Base-by-base conservation (phyloP, 2,797 vertebrate species). In the Carapus acus region DNA sequence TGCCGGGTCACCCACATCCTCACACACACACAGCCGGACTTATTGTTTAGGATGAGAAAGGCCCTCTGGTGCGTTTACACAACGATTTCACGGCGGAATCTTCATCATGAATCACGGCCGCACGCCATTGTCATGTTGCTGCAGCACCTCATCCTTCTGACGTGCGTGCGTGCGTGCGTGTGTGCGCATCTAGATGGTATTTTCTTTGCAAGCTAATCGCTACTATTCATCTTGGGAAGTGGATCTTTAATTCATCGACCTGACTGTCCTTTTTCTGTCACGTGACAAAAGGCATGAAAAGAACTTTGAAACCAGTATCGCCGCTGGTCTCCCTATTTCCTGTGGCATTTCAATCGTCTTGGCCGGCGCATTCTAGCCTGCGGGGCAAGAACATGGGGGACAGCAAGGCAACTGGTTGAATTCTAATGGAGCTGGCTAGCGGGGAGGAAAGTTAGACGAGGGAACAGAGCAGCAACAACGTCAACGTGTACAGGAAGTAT, bases 281-380 rank as follows among this genome's bases (percentile, higher is more conserved):
- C 11, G 13, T 43, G 43, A 47, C 43, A 55, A 54, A 75, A 49
- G 6, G 14, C 1, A 2, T 3, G 20, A 5, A 6, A 8, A 67
- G 20, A 29, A 51, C 64, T 47, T 60, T 63, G 50, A 17, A 69
- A 49, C 67, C 51, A 69, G 33, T 71, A 67, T 78, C 68, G 60
- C 33, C 41, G 67, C 31, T 62, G 34, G 39, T 29, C 46, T 66
- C 39, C 36, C 18, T 38, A 50, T 41, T 45, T 64, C 6, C 41
- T 65, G 45, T 46, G 46, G 60, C 65, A 16, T 29, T 12, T 54
- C n/a, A 45, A n/a, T n/a, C n/a, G 48, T 62, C 59, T 56, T 20
- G 34, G 39, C 41, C 51, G 38, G 50, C 71, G 58, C 50, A 22
- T 33, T 71, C 62, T 3, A 62, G 48, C 41, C 51, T 43, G 27